These are phyloP conservation scores for Hippopotamus amphibius DNA, from an alignment of 2,113 vertebrate species.

Conservation along the genomic window DNA sequence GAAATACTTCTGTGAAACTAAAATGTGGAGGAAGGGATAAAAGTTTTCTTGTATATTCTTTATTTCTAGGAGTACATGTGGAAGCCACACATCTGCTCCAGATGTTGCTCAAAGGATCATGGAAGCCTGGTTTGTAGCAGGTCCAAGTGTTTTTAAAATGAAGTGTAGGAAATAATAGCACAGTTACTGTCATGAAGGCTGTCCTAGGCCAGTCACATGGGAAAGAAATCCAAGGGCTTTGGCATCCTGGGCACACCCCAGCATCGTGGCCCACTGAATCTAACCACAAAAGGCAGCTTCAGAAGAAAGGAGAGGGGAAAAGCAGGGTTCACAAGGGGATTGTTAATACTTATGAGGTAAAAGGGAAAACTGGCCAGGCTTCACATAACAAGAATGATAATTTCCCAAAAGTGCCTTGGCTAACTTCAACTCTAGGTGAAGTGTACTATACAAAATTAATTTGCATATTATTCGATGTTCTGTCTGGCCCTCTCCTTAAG, in stretches of 20 bases:
- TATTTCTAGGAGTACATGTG: background rate
- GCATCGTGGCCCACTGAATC: background rate
- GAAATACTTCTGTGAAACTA: slow-evolving; percentile 14
- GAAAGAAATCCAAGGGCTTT: slow-evolving; percentile 16
- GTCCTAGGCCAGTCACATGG: background rate
- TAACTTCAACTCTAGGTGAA: background rate
- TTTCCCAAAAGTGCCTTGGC: background rate
- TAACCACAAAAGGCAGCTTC: background rate
- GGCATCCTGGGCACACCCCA: background rate
- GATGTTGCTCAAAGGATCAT: slow-evolving; percentile 14
- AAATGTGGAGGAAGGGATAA: background rate
- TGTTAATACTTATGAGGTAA: background rate
- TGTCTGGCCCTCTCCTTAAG: background rate
- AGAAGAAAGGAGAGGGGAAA: background rate
- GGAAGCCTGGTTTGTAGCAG: background rate
- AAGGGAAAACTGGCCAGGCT: background rate
- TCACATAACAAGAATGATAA: background rate
- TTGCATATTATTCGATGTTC: background rate
- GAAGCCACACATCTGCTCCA: slow-evolving; percentile 5
- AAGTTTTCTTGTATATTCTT: background rate
- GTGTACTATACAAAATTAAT: background rate
- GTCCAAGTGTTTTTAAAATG: slow-evolving; percentile 4
- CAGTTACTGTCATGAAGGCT: background rate
- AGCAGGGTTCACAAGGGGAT: background rate
- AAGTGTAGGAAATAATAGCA: background rate